Percentiles rank a stretch among this genome's conserved stretches.
Conservation (phyloP, 2,888 invertebrate genomes). For the Caenorhabditis zanzibari region DNA sequence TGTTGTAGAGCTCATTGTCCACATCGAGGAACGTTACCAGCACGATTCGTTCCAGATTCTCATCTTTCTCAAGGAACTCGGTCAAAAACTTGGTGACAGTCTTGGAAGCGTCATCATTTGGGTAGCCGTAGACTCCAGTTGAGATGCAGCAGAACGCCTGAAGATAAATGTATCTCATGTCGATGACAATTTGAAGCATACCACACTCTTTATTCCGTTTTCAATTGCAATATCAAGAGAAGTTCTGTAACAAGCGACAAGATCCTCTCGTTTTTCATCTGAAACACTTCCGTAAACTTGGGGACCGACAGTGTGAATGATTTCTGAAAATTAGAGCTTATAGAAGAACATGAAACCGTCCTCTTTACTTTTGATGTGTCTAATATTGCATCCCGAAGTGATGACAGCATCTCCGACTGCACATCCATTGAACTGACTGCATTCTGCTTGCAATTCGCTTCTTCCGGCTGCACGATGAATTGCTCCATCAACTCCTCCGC, state of each 20-base stretch:
- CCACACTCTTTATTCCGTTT: slow-evolving; percentile 87
- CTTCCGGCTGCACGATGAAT: slow-evolving; percentile 91
- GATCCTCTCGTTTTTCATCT: slow-evolving; percentile 86
- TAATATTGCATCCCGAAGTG: slow-evolving; percentile 90
- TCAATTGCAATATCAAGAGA: slow-evolving; percentile 86
- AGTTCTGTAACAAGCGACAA: slow-evolving; percentile 89
- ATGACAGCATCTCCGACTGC: slow-evolving; percentile 91
- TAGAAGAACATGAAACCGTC: too few relatives aligned
- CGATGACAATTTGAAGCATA: slow-evolving; percentile 80
- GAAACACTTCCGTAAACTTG: slow-evolving; percentile 53
- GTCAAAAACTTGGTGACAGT: slow-evolving; percentile 63
- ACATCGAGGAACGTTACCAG: slow-evolving; percentile 64
- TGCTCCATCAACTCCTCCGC: slow-evolving; percentile 90
- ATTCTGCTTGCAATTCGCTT: slow-evolving; percentile 86
- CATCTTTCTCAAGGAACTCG: slow-evolving; percentile 51
- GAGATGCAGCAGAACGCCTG: slow-evolving; percentile 92
- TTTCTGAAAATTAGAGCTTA: slow-evolving; percentile 88
- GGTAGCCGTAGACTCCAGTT: slow-evolving; percentile 94
- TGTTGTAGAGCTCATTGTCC: slow-evolving; percentile 63
- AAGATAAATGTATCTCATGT: slow-evolving; percentile 34
- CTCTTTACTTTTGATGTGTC: slow-evolving; percentile 89
- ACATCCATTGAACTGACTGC: slow-evolving; percentile 88
- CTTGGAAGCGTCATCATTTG: slow-evolving; percentile 88
- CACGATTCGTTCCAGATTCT: slow-evolving; percentile 66
- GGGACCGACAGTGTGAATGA: slow-evolving; percentile 94